Conservation (phyloP, 1,140 invertebrate genomes). For the Apis laboriosa region DNA sequence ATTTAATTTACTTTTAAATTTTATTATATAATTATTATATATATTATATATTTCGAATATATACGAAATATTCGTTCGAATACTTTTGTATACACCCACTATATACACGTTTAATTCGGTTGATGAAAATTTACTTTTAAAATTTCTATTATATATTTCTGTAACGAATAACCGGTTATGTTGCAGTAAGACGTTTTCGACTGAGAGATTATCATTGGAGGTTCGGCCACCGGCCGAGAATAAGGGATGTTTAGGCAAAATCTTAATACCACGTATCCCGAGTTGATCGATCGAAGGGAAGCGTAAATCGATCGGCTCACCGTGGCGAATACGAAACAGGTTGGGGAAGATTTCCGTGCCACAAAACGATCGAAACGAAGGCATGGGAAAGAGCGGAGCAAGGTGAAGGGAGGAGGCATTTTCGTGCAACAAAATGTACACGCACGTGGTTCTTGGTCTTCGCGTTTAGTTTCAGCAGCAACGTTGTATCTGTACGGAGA, state of each 20-base stretch:
- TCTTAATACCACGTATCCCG: no score
- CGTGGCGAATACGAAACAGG: neutral
- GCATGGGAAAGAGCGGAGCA: neutral
- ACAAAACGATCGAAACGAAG: neutral
- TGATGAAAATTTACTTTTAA: no score
- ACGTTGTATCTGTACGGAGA: slow-evolving; percentile 4
- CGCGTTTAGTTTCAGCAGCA: slow-evolving; percentile 1
- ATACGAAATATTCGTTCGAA: no score
- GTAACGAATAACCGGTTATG: no score
- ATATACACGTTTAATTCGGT: no score
- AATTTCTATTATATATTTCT: no score
- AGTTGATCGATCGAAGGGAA: neutral
- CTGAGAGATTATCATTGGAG: neutral
- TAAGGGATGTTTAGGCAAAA: neutral
- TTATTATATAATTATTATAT: no score
- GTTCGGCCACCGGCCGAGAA: neutral
- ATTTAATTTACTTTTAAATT: no score
- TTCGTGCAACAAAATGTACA: slow-evolving; percentile 20
- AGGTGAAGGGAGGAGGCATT: neutral
- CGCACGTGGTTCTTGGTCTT: neutral
- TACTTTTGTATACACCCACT: no score
- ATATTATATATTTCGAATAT: no score
- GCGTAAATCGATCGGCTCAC: neutral
- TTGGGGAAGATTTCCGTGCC: neutral
- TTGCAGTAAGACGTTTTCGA: neutral